Percentiles rank a stretch among this genome's conserved stretches.
Conservation (phyloP, 2,797 vertebrate species). For the Platalea minor region DNA sequence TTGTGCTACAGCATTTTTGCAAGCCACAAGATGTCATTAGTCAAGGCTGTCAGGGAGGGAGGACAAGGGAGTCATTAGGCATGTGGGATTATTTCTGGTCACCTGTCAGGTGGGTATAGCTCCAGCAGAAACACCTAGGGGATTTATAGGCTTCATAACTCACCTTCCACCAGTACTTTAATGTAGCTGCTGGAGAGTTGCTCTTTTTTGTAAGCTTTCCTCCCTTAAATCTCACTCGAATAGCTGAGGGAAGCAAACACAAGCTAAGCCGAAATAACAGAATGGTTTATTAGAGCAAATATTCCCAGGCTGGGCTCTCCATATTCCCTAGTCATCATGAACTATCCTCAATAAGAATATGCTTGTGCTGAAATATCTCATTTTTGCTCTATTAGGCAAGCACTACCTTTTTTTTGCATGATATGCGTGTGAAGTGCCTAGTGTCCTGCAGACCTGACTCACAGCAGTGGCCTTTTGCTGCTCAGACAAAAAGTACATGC, state of each 20-base stretch:
- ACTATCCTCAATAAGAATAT: neutral
- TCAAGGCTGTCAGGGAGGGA: neutral
- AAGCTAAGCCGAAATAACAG: slow-evolving; percentile 1
- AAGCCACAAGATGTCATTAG: neutral
- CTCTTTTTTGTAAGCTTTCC: neutral
- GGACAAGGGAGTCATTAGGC: neutral
- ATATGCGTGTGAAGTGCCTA: neutral
- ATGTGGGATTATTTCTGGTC: neutral
- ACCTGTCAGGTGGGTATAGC: neutral
- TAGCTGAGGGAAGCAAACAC: neutral
- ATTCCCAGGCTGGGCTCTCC: neutral
- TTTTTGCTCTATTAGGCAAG: neutral
- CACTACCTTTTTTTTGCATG: rapidly evolving
- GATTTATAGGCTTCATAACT: neutral
- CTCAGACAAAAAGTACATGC: neutral
- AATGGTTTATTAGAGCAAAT: slow-evolving; percentile 19
- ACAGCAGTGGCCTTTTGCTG: neutral
- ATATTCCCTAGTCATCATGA: neutral
- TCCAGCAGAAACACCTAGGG: neutral
- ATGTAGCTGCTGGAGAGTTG: neutral
- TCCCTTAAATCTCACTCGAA: neutral
- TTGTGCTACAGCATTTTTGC: rapidly evolving
- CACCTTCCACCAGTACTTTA: neutral
- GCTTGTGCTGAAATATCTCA: neutral
- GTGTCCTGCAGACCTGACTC: neutral